A percentile compares a stretch with the other conserved stretches of the same genome.
Evolutionary conservation across 2,113 vertebrate species (phyloP).

Genomic region (Mormyrus lacerda): DNA sequence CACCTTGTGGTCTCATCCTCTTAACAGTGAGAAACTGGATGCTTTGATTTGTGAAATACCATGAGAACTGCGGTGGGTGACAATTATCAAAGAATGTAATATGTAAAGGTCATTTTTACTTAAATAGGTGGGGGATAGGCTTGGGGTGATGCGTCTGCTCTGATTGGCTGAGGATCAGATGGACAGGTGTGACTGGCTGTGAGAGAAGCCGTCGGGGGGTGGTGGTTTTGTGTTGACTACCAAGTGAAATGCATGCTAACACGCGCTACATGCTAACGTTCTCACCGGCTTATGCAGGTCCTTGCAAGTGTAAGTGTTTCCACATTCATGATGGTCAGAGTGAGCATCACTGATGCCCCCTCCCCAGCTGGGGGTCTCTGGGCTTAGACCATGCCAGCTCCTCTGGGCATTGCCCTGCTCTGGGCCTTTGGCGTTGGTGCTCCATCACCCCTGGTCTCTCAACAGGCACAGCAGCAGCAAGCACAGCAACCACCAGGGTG

Average conservation of each 20-base stretch:
- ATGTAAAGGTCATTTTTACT: neutral
- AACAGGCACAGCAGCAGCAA: conserved; percentile 36
- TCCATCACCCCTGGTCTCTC: conserved; percentile 27
- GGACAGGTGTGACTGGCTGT: neutral
- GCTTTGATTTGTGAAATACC: conserved; percentile 19
- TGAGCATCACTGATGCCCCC: neutral
- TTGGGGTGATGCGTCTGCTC: neutral
- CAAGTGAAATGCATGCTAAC: neutral
- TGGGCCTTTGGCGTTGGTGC: neutral
- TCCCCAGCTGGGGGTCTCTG: neutral
- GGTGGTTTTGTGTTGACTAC: neutral
- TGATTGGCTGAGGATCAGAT: neutral
- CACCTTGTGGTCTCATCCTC: conserved; percentile 10
- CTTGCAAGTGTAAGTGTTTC: neutral
- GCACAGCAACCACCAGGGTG: conserved; percentile 20
- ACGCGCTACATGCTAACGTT: neutral
- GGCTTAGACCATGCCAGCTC: neutral
- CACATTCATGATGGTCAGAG: neutral
- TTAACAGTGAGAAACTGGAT: conserved; percentile 27
- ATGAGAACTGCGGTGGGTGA: neutral
- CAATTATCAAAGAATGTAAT: neutral
- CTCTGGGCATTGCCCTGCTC: neutral
- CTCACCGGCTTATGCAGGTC: neutral
- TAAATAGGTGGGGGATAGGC: neutral
- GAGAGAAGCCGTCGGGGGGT: neutral